A percentile compares a stretch with the other conserved stretches of the same genome.
These are phyloP conservation scores for Musca vetustissima DNA, from an alignment of 1,140 invertebrate genomes.

Conservation along the genomic window DNA sequence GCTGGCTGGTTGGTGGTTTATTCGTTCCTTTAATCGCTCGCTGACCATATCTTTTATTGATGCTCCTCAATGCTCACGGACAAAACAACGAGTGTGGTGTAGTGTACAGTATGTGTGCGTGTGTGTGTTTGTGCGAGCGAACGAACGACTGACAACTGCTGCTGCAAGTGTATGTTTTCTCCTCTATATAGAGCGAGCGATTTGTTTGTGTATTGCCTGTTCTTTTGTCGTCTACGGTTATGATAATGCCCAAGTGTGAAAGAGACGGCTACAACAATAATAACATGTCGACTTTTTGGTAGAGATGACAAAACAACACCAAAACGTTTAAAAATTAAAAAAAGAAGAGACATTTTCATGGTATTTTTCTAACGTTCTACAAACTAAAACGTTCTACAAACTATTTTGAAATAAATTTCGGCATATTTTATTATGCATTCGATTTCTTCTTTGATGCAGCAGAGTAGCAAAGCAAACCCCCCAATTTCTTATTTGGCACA, in stretches of 20 bases:
- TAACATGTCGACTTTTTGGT: conserved; percentile 12
- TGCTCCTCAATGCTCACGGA: conserved; percentile 10
- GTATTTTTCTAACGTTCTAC: background rate
- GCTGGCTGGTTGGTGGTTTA: background rate
- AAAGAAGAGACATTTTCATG: background rate
- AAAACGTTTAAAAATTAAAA: background rate
- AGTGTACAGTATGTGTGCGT: too few species aligned
- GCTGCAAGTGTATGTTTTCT: conserved; percentile 14
- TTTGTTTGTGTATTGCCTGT: conserved; percentile 10
- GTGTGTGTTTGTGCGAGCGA: too few species aligned
- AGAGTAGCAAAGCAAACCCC: background rate
- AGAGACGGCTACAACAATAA: conserved; percentile 12
- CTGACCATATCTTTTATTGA: conserved; percentile 2
- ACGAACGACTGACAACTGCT: background rate
- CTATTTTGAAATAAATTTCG: too few species aligned
- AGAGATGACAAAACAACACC: conserved; percentile 19
- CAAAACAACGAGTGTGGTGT: background rate
- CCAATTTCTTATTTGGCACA: conserved; percentile 11
- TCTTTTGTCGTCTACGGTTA: conserved; percentile 12
- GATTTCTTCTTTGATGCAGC: background rate
- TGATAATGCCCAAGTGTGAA: background rate
- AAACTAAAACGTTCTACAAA: too few species aligned
- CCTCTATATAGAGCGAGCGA: background rate
- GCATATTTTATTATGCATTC: too few species aligned
- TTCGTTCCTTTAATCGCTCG: conserved; percentile 4